A percentile compares a stretch with the other conserved stretches of the same genome.
These are phyloP conservation scores for Bedellia somnulentella DNA, from an alignment of 2,888 invertebrate species.

Conservation along the genomic window DNA sequence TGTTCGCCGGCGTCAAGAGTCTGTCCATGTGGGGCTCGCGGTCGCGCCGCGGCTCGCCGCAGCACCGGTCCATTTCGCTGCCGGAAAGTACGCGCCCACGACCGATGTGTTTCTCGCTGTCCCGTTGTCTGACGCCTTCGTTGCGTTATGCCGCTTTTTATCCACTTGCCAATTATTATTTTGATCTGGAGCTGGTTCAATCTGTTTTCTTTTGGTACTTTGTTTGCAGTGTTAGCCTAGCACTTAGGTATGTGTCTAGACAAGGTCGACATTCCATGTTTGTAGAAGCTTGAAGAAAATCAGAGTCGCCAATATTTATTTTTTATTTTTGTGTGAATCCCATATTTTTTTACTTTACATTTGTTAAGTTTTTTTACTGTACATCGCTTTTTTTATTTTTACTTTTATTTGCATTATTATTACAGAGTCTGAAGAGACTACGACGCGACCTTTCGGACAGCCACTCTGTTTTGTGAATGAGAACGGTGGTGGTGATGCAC, in stretches of 20 bases:
- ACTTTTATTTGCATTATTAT: constrained; percentile 39
- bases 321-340: not conserved
- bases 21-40: constrained; percentile 75
- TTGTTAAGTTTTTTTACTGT: constrained; percentile 15
- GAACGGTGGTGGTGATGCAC: constrained; percentile 56
- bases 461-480: constrained; percentile 71
- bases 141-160: constrained; percentile 39
- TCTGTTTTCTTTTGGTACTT: constrained; percentile 23
- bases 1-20: constrained; percentile 82
- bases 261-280: constrained; percentile 40
- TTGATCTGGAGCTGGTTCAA: too few relatives aligned
- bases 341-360: constrained; percentile 11
- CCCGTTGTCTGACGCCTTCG: constrained; percentile 40
- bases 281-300: too few relatives aligned
- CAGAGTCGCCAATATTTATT: too few relatives aligned
- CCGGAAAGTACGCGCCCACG: constrained; percentile 76
- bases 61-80: constrained; percentile 82
- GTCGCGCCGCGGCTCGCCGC: constrained; percentile 67
- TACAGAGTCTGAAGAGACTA: constrained; percentile 59
- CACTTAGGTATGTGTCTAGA: constrained; percentile 36
- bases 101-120: constrained; percentile 44
- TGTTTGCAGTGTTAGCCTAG: constrained; percentile 51
- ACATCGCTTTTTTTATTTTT: constrained; percentile 24
- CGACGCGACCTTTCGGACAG: constrained; percentile 76
- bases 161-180: constrained; percentile 48